These are phyloP conservation scores for Torymus auratus DNA, from an alignment of 2,888 invertebrate genomes.

Conservation along the genomic window DNA sequence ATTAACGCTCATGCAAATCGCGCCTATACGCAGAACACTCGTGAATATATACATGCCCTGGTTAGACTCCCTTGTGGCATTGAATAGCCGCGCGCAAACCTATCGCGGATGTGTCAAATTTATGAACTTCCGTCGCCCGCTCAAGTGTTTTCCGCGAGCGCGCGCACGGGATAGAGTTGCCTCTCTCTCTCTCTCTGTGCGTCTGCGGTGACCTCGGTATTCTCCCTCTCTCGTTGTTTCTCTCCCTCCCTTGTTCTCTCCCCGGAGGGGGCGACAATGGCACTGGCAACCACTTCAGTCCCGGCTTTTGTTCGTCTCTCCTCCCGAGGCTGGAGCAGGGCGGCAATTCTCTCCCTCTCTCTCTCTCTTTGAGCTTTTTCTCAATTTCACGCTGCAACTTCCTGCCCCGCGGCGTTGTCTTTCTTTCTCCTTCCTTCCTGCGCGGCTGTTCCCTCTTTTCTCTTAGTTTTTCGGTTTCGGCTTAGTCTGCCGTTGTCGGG, in stretches of 20 bases:
- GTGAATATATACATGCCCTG: too few relatives aligned
- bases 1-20: too few relatives aligned
- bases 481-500: not conserved
- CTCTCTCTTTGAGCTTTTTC: slow-evolving; percentile 42
- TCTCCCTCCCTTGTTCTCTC: slow-evolving; percentile 49
- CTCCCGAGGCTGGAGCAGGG: not conserved
- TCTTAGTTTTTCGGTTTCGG: not conserved
- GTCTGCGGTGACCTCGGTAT: too few relatives aligned
- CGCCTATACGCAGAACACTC: too few relatives aligned
- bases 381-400: slow-evolving; percentile 52
- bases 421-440: not conserved
- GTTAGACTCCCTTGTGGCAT: not conserved
- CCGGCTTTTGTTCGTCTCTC: slow-evolving; percentile 50
- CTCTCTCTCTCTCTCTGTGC: not conserved
- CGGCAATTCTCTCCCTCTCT: slow-evolving; percentile 19
- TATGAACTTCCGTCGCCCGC: slow-evolving; percentile 50
- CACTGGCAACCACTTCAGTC: slow-evolving; percentile 53
- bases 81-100: slow-evolving; percentile 29
- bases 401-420: slow-evolving; percentile 10
- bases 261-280: slow-evolving; percentile 47
- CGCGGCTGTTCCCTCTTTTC: slow-evolving; percentile 2
- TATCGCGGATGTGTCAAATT: slow-evolving; percentile 60
- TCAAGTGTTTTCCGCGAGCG: slow-evolving; percentile 51
- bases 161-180: slow-evolving; percentile 40
- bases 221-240: slow-evolving; percentile 28